Evolutionary conservation across 2,888 invertebrate genomes (phyloP), one percentile per base, ranked within the genome.

Genomic region (Cheilosia pagana): DNA sequence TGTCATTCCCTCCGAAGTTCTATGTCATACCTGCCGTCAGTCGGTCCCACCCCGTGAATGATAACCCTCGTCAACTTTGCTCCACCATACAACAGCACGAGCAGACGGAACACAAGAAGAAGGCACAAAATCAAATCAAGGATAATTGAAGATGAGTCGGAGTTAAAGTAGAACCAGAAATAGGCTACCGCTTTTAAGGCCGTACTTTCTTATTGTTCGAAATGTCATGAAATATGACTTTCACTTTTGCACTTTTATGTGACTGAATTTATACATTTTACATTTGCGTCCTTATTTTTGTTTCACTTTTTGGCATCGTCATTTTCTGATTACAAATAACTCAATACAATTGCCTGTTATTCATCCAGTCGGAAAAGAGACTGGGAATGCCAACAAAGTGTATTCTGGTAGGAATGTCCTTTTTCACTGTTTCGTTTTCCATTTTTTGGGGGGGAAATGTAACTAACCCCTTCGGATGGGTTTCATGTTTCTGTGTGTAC

Each of bases 111-210:
- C n/a, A 12, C 4, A 28, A 55, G 14, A 48, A 48, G 39, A 60
- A 28, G 60, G 35, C 39, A 67, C n/a, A 70, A 71, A 83, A 82
- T 83, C 74, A 85, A 79, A 85, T 85, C 85, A 75, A 81, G 81
- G 85, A 85, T 85, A 85, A 85, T 85, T 81, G 85, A 85, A 85
- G 85, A 81, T 85, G 85, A 85, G 75, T 79, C 55, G 67, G 76
- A 81, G 75, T 85, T 81, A 85, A 85, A 85, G 75, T 81, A 75
- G 71, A 79, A 28, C 63, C 53, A 70, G 59, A 75, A 71, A 70
- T 63, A 65, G 75, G 76, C 70, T 63, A 55, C 45, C 14, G 41
- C 57, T 31, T 55, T 60, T 55, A 23, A 35, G 14, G 14, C 35
- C 41, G 4, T 6, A 8, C 39, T 65, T 45, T 41, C 52, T 60